Base-by-base conservation (phyloP, 2,113 vertebrate genomes). In the Probosciger aterrimus region DNA sequence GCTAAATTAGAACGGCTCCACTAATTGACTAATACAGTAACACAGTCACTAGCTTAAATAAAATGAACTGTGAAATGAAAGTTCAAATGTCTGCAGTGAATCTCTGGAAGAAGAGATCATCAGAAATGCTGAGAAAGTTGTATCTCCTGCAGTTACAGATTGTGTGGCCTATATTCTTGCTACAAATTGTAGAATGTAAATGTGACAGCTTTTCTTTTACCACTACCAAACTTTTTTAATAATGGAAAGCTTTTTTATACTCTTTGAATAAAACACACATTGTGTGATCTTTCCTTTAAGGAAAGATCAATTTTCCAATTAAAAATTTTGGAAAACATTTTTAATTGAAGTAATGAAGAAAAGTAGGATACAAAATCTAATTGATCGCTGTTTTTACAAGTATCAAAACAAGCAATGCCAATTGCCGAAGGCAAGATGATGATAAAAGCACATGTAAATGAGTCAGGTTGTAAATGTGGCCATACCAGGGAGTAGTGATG, bases 1-100 rank as follows among this genome's bases (percentile, higher is more conserved):
- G 98, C 99, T 57, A 99, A 99, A 96, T 97, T 99, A 96, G 99
- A 99, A 94, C 98, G 98, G 37, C 98, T 99, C 88, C 98, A 99
- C 80, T 99, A 97, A 99, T 69, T 89, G 20, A 64, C 31, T 82
- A 35, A 82, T 30, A 46, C 14, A 44, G n/a, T 70, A 65, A 46
- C 12, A 57, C 25, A 76, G 71, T 52, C 43, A 39, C 71, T 92
- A 79, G 30, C 49, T 50, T n/a, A 20, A 46, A 14, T 37, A 35
- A 70, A 95, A 92, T 41, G 47, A 94, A 88, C 76, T 95, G 59
- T 97, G 91, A 95, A 97, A 95, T 93, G 78, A 86, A 93, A 65
- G 28, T 43, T 94, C 60, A 75, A n/a, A 75, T 87, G 33, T 68
- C 39, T 53, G 84, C 55, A 53, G 37, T 89, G 78, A 88, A 65